phyloP scores from a whole-genome alignment of 2,797 vertebrate species.

The Echeneis naucrates region DNA sequence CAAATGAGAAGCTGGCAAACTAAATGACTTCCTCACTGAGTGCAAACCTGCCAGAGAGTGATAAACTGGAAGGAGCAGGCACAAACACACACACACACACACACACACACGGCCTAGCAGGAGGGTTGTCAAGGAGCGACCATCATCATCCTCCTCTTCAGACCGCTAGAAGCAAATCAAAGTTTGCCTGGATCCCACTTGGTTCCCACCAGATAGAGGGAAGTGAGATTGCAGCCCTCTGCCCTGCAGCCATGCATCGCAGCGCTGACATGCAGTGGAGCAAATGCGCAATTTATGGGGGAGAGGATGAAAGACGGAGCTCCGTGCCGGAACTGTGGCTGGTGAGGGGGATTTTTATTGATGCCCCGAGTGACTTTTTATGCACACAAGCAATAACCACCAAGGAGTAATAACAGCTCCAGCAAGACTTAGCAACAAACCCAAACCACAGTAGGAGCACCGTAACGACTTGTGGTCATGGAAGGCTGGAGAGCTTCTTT shows the following conservation, averaged over 20 bases:
- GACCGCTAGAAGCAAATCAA: conserved; percentile 63
- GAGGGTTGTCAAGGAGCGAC: conserved; percentile 46
- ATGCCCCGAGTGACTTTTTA: conserved; percentile 68
- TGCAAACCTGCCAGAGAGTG: conserved; percentile 64
- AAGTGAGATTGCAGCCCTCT: conserved; percentile 44
- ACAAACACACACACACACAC: conserved; percentile 18
- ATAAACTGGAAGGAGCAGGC: conserved; percentile 63
- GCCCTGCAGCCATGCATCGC: conserved; percentile 54
- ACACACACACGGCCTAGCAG: conserved; percentile 28
- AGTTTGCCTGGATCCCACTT: conserved; percentile 56
- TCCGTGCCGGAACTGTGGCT: conserved; percentile 43
- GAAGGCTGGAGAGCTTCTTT: conserved; percentile 23
- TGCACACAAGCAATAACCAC: conserved; percentile 71
- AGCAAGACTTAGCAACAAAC: conserved; percentile 48
- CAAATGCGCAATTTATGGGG: conserved; percentile 65
- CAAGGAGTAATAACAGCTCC: conserved; percentile 53
- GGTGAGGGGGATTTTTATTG: conserved; percentile 62
- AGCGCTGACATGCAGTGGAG: conserved; percentile 60
- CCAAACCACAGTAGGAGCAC: conserved; percentile 11
- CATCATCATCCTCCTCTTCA: conserved; percentile 43
- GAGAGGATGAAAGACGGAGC: conserved; percentile 69
- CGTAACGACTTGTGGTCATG: conserved; percentile 38
- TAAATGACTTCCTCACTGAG: conserved; percentile 62
- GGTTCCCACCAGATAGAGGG: conserved; percentile 55
- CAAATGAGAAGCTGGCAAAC: conserved; percentile 50